Evolutionary conservation across 2,888 invertebrate species (phyloP).

Genomic region (Thecophora atra): DNA sequence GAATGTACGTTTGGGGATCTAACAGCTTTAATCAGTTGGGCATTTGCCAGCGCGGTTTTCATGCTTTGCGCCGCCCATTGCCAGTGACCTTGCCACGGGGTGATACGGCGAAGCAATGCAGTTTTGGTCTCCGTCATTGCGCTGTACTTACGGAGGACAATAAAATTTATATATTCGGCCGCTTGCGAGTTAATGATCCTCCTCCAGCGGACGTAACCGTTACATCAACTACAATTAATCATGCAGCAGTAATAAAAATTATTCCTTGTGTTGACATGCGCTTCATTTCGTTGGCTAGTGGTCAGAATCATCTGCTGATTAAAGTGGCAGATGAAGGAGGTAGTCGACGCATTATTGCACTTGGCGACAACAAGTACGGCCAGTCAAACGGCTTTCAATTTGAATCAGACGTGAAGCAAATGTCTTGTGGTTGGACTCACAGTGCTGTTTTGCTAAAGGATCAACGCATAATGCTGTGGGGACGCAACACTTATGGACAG

Average conservation of each 20-base stretch:
- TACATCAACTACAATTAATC: constrained; percentile 57
- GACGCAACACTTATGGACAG: constrained; percentile 83
- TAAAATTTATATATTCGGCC: constrained; percentile 61
- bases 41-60: constrained; percentile 67
- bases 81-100: constrained; percentile 57
- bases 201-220: constrained; percentile 57
- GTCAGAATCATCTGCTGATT: constrained; percentile 77
- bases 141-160: constrained; percentile 60
- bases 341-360: constrained; percentile 69
- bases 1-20: constrained; percentile 84
- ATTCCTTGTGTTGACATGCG: constrained; percentile 59
- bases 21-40: constrained; percentile 83
- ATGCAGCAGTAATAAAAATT: constrained; percentile 56
- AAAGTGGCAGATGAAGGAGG: constrained; percentile 51
- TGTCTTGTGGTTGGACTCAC: constrained; percentile 81
- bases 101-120: constrained; percentile 54
- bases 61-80: constrained; percentile 60
- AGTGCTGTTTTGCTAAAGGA: constrained; percentile 72
- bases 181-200: constrained; percentile 56
- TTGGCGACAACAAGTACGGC: constrained; percentile 87
- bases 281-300: constrained; percentile 76
- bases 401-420: constrained; percentile 69
- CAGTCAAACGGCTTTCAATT: constrained; percentile 71
- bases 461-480: constrained; percentile 78
- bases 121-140: constrained; percentile 62